Conservation (phyloP, 2,888 invertebrate genomes). For the Hypsopygia costalis region DNA sequence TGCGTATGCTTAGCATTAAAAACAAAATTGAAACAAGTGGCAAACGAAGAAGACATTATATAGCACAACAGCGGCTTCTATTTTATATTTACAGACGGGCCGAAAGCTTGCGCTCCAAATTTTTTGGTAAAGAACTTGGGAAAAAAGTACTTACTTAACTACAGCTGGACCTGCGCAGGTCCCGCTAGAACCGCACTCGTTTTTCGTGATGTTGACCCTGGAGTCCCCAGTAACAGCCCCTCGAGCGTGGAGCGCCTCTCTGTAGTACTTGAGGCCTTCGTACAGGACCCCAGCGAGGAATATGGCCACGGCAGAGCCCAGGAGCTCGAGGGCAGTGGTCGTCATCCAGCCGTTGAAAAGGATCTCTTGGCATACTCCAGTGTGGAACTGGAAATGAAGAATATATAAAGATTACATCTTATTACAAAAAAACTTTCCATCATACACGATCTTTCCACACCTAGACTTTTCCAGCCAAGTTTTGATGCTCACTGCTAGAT, state of each 20-base stretch:
- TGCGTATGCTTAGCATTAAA: too few species aligned
- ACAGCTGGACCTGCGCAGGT: slow-evolving; percentile 55
- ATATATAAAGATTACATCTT: not conserved
- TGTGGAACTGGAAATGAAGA: slow-evolving; percentile 84
- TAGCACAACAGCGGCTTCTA: too few species aligned
- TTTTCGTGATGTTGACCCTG: slow-evolving; percentile 71
- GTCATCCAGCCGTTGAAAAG: slow-evolving; percentile 91
- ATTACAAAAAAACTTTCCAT: too few species aligned
- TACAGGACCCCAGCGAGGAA: slow-evolving; percentile 95
- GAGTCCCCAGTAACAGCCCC: slow-evolving; percentile 53
- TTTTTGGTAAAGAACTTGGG: too few species aligned
- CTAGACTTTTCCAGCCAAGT: too few species aligned
- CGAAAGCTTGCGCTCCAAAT: too few species aligned
- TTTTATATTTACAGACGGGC: too few species aligned
- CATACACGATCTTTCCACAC: too few species aligned
- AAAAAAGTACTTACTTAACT: slow-evolving; percentile 51
- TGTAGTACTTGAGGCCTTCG: slow-evolving; percentile 95
- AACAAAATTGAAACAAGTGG: too few species aligned
- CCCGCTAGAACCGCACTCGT: slow-evolving; percentile 62
- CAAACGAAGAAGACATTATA: too few species aligned
- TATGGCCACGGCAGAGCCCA: slow-evolving; percentile 93
- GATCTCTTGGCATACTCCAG: slow-evolving; percentile 87
- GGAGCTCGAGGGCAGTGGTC: slow-evolving; percentile 85
- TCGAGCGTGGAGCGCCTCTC: slow-evolving; percentile 66
- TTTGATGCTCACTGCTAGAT: too few species aligned